phyloP scores from a whole-genome alignment of 2,797 vertebrate species.

The Poecile montanus region DNA sequence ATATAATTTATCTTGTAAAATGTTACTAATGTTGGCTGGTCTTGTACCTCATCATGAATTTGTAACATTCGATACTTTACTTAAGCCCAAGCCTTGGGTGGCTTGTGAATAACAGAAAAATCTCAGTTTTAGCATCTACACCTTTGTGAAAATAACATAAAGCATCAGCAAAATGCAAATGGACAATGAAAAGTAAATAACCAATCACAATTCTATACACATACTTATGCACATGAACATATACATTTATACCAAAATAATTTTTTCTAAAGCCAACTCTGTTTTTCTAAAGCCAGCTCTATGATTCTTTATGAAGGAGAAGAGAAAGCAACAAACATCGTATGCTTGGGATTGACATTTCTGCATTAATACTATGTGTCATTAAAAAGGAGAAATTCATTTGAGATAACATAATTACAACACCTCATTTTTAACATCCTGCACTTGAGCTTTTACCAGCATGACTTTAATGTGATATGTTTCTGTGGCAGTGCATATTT shows the following conservation, averaged over 20 bases:
- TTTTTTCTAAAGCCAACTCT: background rate
- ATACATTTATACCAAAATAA: background rate
- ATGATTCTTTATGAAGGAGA: background rate
- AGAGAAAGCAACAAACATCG: background rate
- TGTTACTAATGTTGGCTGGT: background rate
- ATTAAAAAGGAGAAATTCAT: constrained; percentile 10
- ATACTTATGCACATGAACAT: background rate
- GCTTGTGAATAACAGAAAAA: background rate
- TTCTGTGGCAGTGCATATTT: background rate
- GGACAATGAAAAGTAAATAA: background rate
- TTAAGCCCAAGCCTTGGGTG: background rate
- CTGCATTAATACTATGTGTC: background rate
- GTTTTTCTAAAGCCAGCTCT: background rate
- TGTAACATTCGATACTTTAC: background rate
- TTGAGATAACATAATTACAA: constrained; percentile 8
- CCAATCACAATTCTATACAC: background rate
- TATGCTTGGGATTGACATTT: background rate
- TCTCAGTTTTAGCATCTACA: background rate
- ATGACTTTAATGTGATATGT: background rate
- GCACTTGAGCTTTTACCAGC: background rate
- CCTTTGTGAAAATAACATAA: background rate
- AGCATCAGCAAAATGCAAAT: background rate
- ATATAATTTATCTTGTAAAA: background rate
- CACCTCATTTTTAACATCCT: background rate
- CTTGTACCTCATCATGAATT: background rate